Evolutionary conservation across 2,113 vertebrate genomes (phyloP), one percentile per base, ranked within the genome.

Genomic region (Aldabrachelys gigantea): DNA sequence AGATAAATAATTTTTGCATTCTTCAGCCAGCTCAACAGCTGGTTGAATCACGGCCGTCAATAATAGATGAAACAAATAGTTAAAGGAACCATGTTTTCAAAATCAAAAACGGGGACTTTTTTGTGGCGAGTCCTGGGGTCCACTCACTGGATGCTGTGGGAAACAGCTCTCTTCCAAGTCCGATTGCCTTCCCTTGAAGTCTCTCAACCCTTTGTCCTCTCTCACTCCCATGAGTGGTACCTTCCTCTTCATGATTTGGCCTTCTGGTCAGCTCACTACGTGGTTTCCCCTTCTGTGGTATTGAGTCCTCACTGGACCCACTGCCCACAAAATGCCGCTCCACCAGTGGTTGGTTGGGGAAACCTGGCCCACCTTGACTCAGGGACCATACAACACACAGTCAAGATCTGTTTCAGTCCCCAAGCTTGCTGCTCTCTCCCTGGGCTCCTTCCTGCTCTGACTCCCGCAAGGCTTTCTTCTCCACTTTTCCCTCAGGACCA

Each of bases 1-100:
- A 85, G 94, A 65, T 1, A 82, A 92, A 53, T 65, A 78, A 95
- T 89, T 87, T 24, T 83, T 72, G 83, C 62, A 16, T 95, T 94
- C 10, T 96, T 93, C 95, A 50, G 83, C 89, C 91, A 2, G 62
- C 82, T 92, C 88, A 87, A 76, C 90, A 95, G 90, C 0, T 80
- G 90, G 87, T 3, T 53, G 87, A 96, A 92, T 89, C 95, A 84
- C 87, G 3, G 16, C 56, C 10, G 1, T 84, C 24, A 69, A 80
- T 87, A 88, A 88, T 4, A 80, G 54, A 85, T 57, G n/a, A 82
- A 93, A 92, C 57, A 79, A 95, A 91, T 94, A 95, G 96, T 19
- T 84, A 90, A 90, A 79, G 47, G 0, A 56, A 29, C 44, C 31
- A 59, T 13, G 83, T n/a, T 85, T 78, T 52, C 88, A 76, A 25